Evolutionary conservation across 2,888 invertebrate species (phyloP), one percentile per base, ranked within the genome.

Genomic region (Unio pictorum): DNA sequence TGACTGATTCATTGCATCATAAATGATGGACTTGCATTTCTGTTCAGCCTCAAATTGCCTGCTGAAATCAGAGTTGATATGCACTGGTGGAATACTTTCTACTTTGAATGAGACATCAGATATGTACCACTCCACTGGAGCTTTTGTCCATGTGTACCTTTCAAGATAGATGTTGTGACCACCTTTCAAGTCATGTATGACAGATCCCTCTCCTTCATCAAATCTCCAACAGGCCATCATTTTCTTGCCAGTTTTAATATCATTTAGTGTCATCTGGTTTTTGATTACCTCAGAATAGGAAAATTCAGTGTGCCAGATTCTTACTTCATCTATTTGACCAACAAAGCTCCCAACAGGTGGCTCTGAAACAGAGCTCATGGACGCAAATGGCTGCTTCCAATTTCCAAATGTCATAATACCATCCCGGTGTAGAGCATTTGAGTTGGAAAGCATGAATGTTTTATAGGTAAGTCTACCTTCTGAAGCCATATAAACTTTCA

Each of bases 251-350:
- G 68, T 60, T 4, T 45, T 2, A 4, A 61, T 65, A 8, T 61
- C 54, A 1, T 66, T 54, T 7, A 68, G 54, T 11, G 17, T 30
- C 26, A 67, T 64, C 58, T 67, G 67, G 26, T 65, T 55, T 30
- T 63, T 59, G 2, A 61, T 23, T 11, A 80, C 61, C 26, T 79
- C 73, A 18, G 66, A 59, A 56, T 67, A 68, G 1, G 69, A 62
- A 6, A 34, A 7, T 6, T 6, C 7, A 7, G 57, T 67, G 26
- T 80, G 72, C 79, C 79, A 78, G 20, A 81, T 64, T 26, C 73
- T 63, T n/a, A 81, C 45, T 57, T 81, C 79, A 61, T 81, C 81
- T 7, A 81, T 67, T 34, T 75, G 69, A 20, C 81, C 81, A 20
- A 67, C 62, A 45, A 71, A 74, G 45, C 45, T 45, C 3, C 45